phyloP scores from a whole-genome alignment of 2,113 vertebrate genomes.

The Progne subis region DNA sequence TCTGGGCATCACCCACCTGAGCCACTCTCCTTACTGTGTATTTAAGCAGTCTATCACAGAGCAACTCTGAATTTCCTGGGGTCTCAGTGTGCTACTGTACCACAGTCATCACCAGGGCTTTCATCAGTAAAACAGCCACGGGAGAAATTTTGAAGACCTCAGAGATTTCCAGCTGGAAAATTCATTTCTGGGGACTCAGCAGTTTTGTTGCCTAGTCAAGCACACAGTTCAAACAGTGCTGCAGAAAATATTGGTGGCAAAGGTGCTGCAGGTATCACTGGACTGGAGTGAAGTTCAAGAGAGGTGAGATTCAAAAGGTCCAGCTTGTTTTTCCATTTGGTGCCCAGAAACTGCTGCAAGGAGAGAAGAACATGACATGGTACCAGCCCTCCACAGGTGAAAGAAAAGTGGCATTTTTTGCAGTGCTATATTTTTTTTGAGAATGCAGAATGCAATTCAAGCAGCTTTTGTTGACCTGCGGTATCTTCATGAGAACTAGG shows the following conservation, averaged over 20 bases:
- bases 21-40: neutral
- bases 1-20: accelerated
- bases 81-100: accelerated
- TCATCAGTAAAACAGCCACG: neutral
- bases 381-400: neutral
- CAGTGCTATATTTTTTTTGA: neutral
- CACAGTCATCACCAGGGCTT: neutral
- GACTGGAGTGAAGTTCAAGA: neutral
- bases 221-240: neutral
- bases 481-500: neutral
- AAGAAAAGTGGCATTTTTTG: neutral
- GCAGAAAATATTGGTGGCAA: neutral
- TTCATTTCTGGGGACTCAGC: neutral
- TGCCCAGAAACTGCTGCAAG: neutral
- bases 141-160: neutral
- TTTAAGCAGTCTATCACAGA: neutral
- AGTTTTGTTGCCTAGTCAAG: neutral
- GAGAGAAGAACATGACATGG: neutral
- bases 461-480: neutral
- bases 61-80: neutral
- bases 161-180: neutral
- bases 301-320: neutral
- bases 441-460: neutral
- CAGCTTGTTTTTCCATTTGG: neutral
- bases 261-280: neutral